Evolutionary conservation across 1,140 invertebrate species (phyloP), one percentile per base, ranked within the genome.

Genomic region (Brachionus koreanus): DNA sequence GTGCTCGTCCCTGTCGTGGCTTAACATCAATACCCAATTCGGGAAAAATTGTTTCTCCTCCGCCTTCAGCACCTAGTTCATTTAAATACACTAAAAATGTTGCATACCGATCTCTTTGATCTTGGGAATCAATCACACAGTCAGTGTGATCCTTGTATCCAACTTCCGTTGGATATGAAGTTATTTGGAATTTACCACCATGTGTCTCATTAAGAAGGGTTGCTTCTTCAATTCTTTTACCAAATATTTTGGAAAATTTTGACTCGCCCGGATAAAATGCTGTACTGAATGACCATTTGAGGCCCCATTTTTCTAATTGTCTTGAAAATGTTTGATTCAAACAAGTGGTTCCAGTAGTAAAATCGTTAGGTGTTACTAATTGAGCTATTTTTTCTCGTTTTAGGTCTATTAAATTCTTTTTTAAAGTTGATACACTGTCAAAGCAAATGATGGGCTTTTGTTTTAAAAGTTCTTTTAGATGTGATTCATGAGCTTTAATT

Each of bases 101-200:
- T 5, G 85, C 87, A 74, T 87, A 82, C 33, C 87, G 83, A 83
- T 88, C 87, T 69, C 87, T 77, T 42, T 85, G 79, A 39, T 87
- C 86, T 3, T 43, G 7, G 23, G 84, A 83, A 39, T 84, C 84
- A 61, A 86, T 83, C 19, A 83, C 83, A 83, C 87, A 88, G 76
- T 88, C 87, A 46, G 87, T 87, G 79, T 88, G 87, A 0, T 84
- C 84, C 69, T 88, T 87, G 83, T 87, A 88, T 12, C 86, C 87
- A 87, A 82, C 19, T 77, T 43, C 16, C 33, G 9, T 5, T 2
- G 29, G 29, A 49, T 83, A 87, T 25, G 86, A 87, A 12, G 87
- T 88, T 16, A 88, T 86, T 82, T 88, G 87, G 83, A 87, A 87
- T 83, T 88, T 88, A 10, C 87, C 87, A 19, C 87, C 87, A 83